These are phyloP conservation scores for Patella pellucida DNA, from an alignment of 2,888 invertebrate species.

Conservation along the genomic window DNA sequence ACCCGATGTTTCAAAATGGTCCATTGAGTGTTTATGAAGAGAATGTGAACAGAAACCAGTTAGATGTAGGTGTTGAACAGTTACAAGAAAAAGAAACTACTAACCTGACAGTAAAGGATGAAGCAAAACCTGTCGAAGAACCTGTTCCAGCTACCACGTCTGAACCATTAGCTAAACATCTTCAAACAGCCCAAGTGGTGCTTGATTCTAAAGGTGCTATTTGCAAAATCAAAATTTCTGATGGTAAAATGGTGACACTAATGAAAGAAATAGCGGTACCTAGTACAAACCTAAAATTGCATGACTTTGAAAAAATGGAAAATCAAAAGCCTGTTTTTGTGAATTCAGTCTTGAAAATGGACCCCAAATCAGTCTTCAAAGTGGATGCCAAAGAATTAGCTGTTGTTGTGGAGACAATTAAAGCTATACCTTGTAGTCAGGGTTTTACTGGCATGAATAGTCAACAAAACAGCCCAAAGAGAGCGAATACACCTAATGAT, in stretches of 20 bases:
- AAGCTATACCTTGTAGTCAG: constrained; percentile 39
- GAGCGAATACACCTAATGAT: constrained; percentile 16
- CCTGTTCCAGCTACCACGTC: neutral
- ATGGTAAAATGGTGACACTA: neutral
- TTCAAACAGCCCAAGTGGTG: neutral
- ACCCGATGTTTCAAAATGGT: constrained; percentile 69
- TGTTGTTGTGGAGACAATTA: constrained; percentile 58
- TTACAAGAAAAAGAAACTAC: constrained; percentile 13
- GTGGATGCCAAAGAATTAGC: neutral
- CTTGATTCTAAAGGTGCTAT: neutral
- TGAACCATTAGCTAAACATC: neutral
- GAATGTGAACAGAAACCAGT: neutral
- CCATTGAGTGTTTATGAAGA: constrained; percentile 66
- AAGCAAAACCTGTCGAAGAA: constrained; percentile 11
- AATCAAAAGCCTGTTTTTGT: neutral
- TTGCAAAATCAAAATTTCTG: constrained; percentile 17
- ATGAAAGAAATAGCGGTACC: neutral
- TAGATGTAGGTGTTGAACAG: neutral
- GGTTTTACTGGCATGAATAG: constrained; percentile 54
- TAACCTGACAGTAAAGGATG: neutral
- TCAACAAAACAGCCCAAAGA: constrained; percentile 53
- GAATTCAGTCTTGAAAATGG: neutral
- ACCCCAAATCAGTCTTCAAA: neutral
- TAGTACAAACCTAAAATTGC: neutral
- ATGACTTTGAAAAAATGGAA: neutral